These are phyloP conservation scores for Pasiphila rectangulata DNA, from an alignment of 2,888 invertebrate genomes.

Conservation along the genomic window DNA sequence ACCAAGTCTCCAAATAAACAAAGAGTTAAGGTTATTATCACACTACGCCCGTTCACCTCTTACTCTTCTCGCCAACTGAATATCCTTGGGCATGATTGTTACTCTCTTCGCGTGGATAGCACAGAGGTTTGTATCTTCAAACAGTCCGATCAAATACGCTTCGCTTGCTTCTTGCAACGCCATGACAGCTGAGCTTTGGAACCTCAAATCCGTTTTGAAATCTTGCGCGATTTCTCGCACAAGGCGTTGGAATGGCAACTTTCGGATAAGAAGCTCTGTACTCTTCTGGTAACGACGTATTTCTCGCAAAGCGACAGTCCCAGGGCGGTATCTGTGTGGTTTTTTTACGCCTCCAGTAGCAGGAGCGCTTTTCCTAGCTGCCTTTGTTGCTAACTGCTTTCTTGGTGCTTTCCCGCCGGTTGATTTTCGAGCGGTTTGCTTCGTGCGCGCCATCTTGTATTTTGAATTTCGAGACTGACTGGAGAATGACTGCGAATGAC, in stretches of 20 bases:
- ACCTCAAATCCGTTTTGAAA: slow-evolving; percentile 85
- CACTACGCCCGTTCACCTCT: slow-evolving; percentile 62
- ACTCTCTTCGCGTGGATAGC: slow-evolving; percentile 84
- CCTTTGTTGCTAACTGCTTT: slow-evolving; percentile 86
- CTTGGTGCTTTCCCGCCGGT: slow-evolving; percentile 88
- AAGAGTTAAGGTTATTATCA: too few species aligned
- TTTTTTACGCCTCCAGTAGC: slow-evolving; percentile 88
- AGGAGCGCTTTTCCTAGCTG: slow-evolving; percentile 86
- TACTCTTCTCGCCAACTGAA: slow-evolving; percentile 61
- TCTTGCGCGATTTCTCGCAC: slow-evolving; percentile 88
- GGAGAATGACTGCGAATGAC: too few species aligned
- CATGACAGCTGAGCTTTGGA: slow-evolving; percentile 86
- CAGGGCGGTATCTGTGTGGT: slow-evolving; percentile 85
- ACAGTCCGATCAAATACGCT: slow-evolving; percentile 84
- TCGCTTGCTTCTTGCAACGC: slow-evolving; percentile 84
- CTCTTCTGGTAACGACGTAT: slow-evolving; percentile 87
- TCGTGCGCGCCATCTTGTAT: slow-evolving; percentile 84
- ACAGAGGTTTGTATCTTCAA: slow-evolving; percentile 89
- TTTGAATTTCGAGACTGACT: too few species aligned
- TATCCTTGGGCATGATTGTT: slow-evolving; percentile 69
- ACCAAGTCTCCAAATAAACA: too few species aligned
- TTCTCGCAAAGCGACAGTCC: slow-evolving; percentile 85
- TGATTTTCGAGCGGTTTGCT: slow-evolving; percentile 87
- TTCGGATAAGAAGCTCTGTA: slow-evolving; percentile 85
- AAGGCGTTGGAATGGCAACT: slow-evolving; percentile 86